Conservation (phyloP, 2,797 vertebrate species). For the Malurus leucopterus region DNA sequence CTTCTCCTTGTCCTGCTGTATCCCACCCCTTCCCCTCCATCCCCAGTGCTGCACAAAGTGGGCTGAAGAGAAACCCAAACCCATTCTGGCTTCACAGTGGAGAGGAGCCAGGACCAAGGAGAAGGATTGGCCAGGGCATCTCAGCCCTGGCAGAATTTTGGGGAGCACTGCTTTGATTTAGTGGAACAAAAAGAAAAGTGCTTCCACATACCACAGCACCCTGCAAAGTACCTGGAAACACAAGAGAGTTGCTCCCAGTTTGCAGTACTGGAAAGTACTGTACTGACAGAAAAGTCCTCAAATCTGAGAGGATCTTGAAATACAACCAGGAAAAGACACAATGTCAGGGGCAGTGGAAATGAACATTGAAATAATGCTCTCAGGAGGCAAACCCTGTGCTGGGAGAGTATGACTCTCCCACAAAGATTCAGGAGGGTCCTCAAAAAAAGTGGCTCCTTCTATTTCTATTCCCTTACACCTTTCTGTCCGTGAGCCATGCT, state of each 20-base stretch:
- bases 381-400: neutral
- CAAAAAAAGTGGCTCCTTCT: neutral
- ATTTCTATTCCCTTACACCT: neutral
- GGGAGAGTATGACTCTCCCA: neutral
- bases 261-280: neutral
- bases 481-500: neutral
- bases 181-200: neutral
- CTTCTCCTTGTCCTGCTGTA: neutral
- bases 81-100: neutral
- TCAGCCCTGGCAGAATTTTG: neutral
- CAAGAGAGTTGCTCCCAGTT: neutral
- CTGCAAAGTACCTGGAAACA: neutral
- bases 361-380: neutral
- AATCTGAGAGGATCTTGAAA: neutral
- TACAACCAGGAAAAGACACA: neutral
- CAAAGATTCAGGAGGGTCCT: neutral
- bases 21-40: neutral
- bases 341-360: fast-evolving
- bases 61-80: neutral
- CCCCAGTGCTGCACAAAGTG: neutral
- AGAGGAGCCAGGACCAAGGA: neutral
- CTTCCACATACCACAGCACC: neutral
- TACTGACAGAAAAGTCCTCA: neutral
- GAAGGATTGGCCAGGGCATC: neutral
- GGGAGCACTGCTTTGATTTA: neutral